A percentile compares a stretch with the other conserved stretches of the same genome.
Evolutionary conservation across 2,113 vertebrate species (phyloP).

Genomic region (Phasianus colchicus): DNA sequence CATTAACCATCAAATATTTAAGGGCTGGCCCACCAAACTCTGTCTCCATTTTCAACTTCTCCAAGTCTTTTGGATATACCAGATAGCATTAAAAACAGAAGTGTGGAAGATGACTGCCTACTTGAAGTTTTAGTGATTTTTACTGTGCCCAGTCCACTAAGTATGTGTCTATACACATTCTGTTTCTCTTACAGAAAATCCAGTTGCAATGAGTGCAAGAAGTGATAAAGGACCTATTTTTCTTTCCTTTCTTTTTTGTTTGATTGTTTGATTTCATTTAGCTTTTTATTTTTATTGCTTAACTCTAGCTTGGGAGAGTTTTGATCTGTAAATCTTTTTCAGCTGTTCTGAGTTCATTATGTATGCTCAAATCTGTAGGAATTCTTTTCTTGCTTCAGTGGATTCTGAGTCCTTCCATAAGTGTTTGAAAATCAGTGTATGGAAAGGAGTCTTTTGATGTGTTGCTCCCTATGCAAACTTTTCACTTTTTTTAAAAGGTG

Average conservation of each 20-base stretch:
- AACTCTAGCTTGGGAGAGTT: neutral
- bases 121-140: neutral
- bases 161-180: neutral
- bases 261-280: neutral
- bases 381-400: neutral
- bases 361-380: neutral
- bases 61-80: neutral
- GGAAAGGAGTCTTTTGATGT: neutral
- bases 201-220: neutral
- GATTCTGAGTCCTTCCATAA: neutral
- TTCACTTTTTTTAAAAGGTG: neutral
- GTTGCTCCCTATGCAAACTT: neutral
- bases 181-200: neutral
- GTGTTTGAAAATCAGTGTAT: neutral
- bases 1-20: neutral
- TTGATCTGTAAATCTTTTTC: neutral
- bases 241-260: neutral
- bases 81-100: neutral
- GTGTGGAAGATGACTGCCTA: neutral
- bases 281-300: neutral
- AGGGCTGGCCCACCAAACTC: neutral
- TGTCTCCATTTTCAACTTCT: neutral
- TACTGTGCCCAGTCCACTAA: neutral
- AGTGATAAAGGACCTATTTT: neutral
- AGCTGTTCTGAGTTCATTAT: neutral